Base-by-base conservation (phyloP, 2,888 invertebrate genomes). In the Disparrhopalites patrizii region DNA sequence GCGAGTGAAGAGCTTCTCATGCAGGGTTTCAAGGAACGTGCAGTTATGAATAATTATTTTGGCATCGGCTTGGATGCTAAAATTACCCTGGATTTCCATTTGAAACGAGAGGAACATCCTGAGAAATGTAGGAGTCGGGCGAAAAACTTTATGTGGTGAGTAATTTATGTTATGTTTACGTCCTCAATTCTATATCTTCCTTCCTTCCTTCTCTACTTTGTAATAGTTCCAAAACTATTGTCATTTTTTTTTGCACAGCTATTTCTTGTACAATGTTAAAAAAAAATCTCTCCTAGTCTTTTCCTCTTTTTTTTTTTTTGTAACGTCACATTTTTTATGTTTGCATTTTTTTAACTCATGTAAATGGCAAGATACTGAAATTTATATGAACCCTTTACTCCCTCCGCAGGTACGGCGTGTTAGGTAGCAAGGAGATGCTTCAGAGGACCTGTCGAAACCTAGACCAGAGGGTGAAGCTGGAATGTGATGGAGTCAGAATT, bases 21-120 rank as follows among this genome's bases (percentile, higher is more conserved):
- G 75, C 70, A 72, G 23, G 74, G 73, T 27, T 83, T 82, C 79
- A 90, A 90, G 76, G 97, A 98, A 80, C 87, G 90, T 74, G 93
- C 93, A 77, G 95, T 96, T 1, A 97, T 98, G 97, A 98, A 97
- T 81, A 98, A 98, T 79, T 98, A 98, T 79, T 97, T 97, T 78
- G 97, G 97, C 0, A 97, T 98, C 77, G 97, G 97, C 0, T 91
- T 98, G 70, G 97, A 98, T 81, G 97, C 97, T 0, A 97, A 98
- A 81, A 96, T 98, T 62, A 91, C 95, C 0, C 81, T 97, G 51
- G 97, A 97, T 78, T 98, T 98, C 78, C 96, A 97, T 79, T 91
- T 94, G 77, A 97, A 96, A 79, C 85, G 97, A 31, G 96, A 97
- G 78, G 95, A 95, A 77, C 94, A 96, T 80, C 96, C 97, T 0